A percentile compares a stretch with the other conserved stretches of the same genome.
phyloP scores from a whole-genome alignment of 37 sponge, comb jelly and placozoan genomes.

The Chondrilla cf. caribensis region DNA sequence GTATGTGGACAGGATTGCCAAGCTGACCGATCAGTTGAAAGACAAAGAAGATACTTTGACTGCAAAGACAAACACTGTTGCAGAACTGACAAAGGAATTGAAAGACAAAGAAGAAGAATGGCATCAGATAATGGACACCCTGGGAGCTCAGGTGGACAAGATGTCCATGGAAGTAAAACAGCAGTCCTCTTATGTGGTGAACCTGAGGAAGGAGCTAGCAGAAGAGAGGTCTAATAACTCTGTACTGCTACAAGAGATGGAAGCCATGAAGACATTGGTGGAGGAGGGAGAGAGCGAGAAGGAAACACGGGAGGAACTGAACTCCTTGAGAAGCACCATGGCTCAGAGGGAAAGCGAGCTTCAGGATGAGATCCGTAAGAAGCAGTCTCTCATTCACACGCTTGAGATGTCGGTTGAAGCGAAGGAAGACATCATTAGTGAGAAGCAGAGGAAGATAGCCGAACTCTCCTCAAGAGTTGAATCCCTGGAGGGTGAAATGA shows the following conservation, averaged over 20 bases:
- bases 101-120: slow-evolving; percentile 5
- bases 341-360: slow-evolving; percentile 2
- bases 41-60: neutral
- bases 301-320: neutral
- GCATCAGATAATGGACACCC: neutral
- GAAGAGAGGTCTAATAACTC: neutral
- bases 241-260: neutral
- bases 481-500: neutral
- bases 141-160: neutral
- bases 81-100: neutral
- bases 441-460: neutral
- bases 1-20: neutral
- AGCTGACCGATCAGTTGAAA: neutral
- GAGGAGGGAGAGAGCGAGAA: neutral
- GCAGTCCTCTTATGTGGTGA: neutral
- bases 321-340: neutral
- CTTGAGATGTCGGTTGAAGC: slow-evolving; percentile 8
- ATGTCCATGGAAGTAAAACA: neutral
- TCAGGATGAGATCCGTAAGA: neutral
- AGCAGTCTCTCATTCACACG: neutral
- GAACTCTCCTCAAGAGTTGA: neutral
- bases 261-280: neutral
- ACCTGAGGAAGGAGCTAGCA: neutral
- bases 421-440: slow-evolving; percentile 12
- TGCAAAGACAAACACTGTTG: neutral